phyloP scores from a whole-genome alignment of 2,888 invertebrate genomes.

The Coenonympha arcania region DNA sequence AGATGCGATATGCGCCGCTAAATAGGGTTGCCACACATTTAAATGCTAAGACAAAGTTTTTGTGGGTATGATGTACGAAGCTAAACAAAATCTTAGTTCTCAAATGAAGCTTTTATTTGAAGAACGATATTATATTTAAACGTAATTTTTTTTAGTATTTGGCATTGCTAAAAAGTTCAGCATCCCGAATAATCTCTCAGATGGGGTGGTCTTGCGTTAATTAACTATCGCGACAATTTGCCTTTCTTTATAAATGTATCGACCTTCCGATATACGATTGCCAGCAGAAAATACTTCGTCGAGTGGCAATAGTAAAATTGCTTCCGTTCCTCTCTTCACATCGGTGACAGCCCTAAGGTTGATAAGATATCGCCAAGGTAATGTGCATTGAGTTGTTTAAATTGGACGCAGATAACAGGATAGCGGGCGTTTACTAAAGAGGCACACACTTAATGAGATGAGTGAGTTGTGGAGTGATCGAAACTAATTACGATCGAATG shows the following conservation, averaged over 20 bases:
- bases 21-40: neutral
- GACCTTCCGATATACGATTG: neutral
- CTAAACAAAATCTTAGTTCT: too few relatives aligned
- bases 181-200: too few relatives aligned
- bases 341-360: neutral
- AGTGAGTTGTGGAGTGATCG: slow-evolving; percentile 12
- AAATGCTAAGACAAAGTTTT: too few relatives aligned
- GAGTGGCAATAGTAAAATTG: neutral
- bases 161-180: too few relatives aligned
- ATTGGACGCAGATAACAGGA: slow-evolving; percentile 23
- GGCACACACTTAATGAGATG: slow-evolving; percentile 15
- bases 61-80: too few relatives aligned
- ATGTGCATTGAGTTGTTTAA: slow-evolving; percentile 25
- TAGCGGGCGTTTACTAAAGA: slow-evolving; percentile 21
- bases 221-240: too few relatives aligned
- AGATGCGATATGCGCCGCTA: slow-evolving; percentile 1
- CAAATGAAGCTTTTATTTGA: too few relatives aligned
- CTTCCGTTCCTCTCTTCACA: neutral
- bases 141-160: too few relatives aligned
- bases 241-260: too few relatives aligned
- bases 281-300: neutral
- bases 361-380: slow-evolving; percentile 27
- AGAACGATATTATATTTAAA: too few relatives aligned
- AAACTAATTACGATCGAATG: slow-evolving; percentile 4
- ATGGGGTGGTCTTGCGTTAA: too few relatives aligned